phyloP scores from a whole-genome alignment of 2,113 vertebrate genomes.

The Oceanodroma tethys region DNA sequence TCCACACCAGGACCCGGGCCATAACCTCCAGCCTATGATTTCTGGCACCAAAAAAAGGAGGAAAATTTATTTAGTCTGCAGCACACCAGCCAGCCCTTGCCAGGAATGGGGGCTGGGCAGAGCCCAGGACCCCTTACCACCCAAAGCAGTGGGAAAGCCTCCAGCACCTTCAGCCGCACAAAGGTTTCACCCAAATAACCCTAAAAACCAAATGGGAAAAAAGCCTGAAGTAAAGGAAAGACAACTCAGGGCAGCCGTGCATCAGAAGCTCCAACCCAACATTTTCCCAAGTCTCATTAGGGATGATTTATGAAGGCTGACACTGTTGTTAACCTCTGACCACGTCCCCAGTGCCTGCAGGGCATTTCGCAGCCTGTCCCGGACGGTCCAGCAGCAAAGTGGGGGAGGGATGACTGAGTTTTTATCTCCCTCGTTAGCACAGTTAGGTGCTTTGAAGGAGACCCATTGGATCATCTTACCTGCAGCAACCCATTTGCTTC shows the following conservation, averaged over 20 bases:
- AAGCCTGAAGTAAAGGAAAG: background rate
- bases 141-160: background rate
- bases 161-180: background rate
- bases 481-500: background rate
- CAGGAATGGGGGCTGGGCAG: background rate
- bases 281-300: background rate
- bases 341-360: background rate
- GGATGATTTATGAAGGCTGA: constrained; percentile 49
- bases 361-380: background rate
- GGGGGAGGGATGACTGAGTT: background rate
- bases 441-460: background rate
- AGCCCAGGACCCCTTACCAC: background rate
- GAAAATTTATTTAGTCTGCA: background rate
- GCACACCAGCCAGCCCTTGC: background rate
- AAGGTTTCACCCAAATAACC: background rate
- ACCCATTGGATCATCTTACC: background rate
- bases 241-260: background rate
- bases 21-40: background rate
- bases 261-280: background rate
- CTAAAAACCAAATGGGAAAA: background rate
- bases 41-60: background rate
- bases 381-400: background rate
- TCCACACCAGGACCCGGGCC: background rate
- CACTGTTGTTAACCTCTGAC: constrained; percentile 41
- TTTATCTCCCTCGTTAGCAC: background rate